Evolutionary conservation across 92 coral and sea anemone species (phyloP), one percentile per base, ranked within the genome.

Genomic region (Siderastrea siderea): DNA sequence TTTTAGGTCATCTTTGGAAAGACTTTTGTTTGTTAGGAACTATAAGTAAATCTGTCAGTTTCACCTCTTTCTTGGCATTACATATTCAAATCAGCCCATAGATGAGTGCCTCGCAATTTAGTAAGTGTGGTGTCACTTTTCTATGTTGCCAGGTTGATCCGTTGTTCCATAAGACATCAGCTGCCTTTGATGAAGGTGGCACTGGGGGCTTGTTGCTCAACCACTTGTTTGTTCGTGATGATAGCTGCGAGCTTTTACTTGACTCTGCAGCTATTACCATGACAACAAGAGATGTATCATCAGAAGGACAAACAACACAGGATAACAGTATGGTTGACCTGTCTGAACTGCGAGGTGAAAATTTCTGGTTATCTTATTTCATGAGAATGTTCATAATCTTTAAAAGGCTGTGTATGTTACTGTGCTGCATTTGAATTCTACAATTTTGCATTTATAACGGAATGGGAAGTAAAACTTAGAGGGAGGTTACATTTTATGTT

Each of bases 161-260:
- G 66, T 83, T 97, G 77, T 97, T 97, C 87, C 99, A 97, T 81
- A 97, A 97, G 85, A 94, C 97, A 4, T 94, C 99, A 46, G 98
- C 99, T 14, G 95, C 98, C 9, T 97, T 97, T 96, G 98, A 97
- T 78, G 99, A 97, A 78, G 99, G 99, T 51, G 98, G 99, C 19
- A 91, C 96, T 0, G 93, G 79, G 7, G 98, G 99, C 19, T 89
- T 97, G 70, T 89, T 97, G 13, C 81, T 96, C 47, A 97, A 97
- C 71, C 93, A 92, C 70, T 78, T 97, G 82, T 89, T 86, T 90
- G 92, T 95, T 12, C 93, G 98, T 53, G 98, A 94, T 84, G 98
- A 97, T 76, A 87, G 70, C 54, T 92, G 99, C 43, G 99, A 97
- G 78, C 86, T 93, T 17, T 66, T 97, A 54, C 94, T 97, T 9